phyloP scores from a whole-genome alignment of 35 echinoderm and acorn worm genomes.

The Holothuria glaberrima region DNA sequence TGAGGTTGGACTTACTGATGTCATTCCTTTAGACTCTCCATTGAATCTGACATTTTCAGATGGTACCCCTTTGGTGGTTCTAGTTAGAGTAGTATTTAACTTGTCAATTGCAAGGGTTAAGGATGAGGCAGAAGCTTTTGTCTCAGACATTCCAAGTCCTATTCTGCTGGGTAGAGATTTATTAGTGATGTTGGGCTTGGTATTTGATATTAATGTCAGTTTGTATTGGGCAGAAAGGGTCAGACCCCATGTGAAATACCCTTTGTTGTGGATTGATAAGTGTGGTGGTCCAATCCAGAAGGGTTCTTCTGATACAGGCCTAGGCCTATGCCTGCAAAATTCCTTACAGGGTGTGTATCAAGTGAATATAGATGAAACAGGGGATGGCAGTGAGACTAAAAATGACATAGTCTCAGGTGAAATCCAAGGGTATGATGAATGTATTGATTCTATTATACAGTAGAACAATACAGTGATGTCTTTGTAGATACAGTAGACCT shows the following conservation, averaged over 20 bases:
- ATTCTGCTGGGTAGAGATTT: too few relatives aligned
- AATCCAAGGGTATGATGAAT: neutral
- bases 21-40: neutral
- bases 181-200: neutral
- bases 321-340: slow-evolving; percentile 5
- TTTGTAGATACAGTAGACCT: too few relatives aligned
- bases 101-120: slow-evolving; percentile 14
- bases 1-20: slow-evolving; percentile 27
- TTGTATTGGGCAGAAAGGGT: too few relatives aligned
- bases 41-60: neutral
- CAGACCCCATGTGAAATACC: too few relatives aligned
- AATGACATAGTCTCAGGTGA: too few relatives aligned
- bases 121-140: too few relatives aligned
- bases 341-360: neutral
- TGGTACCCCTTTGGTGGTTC: slow-evolving; percentile 14
- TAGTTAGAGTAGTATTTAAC: neutral
- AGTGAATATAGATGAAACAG: neutral
- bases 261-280: slow-evolving; percentile 28
- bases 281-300: too few relatives aligned
- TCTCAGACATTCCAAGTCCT: too few relatives aligned
- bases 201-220: slow-evolving; percentile 30
- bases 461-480: too few relatives aligned
- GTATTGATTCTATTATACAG: neutral
- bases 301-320: too few relatives aligned
- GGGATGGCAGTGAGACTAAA: neutral